Percentiles rank a stretch among this genome's conserved stretches.
phyloP scores from a whole-genome alignment of 2,113 vertebrate genomes.

The Limanda limanda region DNA sequence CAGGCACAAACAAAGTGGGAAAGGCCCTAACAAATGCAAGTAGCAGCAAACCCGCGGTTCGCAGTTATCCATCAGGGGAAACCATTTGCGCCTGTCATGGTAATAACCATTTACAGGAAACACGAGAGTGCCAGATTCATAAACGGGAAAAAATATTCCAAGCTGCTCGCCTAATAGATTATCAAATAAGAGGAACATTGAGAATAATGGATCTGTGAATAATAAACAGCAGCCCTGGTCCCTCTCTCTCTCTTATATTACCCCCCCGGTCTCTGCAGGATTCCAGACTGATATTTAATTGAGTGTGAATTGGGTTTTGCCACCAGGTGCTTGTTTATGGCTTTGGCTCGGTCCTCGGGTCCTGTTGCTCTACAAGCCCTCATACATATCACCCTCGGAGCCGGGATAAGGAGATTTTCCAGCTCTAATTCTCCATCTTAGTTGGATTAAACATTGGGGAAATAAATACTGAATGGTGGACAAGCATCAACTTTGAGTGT shows the following conservation, averaged over 20 bases:
- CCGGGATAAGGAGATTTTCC: slow-evolving; percentile 66
- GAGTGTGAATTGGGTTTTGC: slow-evolving; percentile 62
- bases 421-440: slow-evolving; percentile 67
- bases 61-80: slow-evolving; percentile 47
- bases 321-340: slow-evolving; percentile 70
- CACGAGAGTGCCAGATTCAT: slow-evolving; percentile 65
- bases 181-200: slow-evolving; percentile 64
- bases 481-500: slow-evolving; percentile 57
- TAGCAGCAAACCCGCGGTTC: slow-evolving; percentile 33
- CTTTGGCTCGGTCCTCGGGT: slow-evolving; percentile 35
- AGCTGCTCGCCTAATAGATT: slow-evolving; percentile 57
- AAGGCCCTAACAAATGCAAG: slow-evolving; percentile 50
- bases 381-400: slow-evolving; percentile 58
- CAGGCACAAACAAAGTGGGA: slow-evolving; percentile 66
- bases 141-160: slow-evolving; percentile 49
- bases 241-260: slow-evolving; percentile 52
- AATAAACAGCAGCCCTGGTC: slow-evolving; percentile 61
- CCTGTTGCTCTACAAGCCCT: slow-evolving; percentile 38
- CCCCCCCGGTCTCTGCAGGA: slow-evolving; percentile 30
- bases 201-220: slow-evolving; percentile 64
- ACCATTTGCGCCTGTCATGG: slow-evolving; percentile 62
- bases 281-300: slow-evolving; percentile 66
- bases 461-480: slow-evolving; percentile 64
- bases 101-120: slow-evolving; percentile 62
- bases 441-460: slow-evolving; percentile 76